These are phyloP conservation scores for Rhyacichthys aspro DNA, from an alignment of 2,797 vertebrate genomes.

Conservation along the genomic window DNA sequence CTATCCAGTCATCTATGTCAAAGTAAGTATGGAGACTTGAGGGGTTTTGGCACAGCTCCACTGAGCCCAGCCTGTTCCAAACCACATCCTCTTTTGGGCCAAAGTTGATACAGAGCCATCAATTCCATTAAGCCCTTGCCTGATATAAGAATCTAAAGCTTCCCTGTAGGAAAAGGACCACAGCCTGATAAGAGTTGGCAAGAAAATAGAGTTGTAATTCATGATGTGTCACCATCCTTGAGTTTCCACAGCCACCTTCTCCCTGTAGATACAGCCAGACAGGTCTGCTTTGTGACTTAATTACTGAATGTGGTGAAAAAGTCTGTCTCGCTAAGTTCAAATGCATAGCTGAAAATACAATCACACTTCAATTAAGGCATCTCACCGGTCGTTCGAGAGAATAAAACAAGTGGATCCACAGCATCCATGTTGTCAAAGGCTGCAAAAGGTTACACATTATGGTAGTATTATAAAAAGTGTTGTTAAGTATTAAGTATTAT, in stretches of 20 bases:
- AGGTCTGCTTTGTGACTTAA: slow-evolving; percentile 71
- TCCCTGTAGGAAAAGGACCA: slow-evolving; percentile 66
- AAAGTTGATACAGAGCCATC: slow-evolving; percentile 79
- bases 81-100: slow-evolving; percentile 41
- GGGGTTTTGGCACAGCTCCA: slow-evolving; percentile 49
- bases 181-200: slow-evolving; percentile 68
- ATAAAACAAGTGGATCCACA: too few species aligned
- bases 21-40: slow-evolving; percentile 27
- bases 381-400: too few species aligned
- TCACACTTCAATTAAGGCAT: slow-evolving; percentile 20
- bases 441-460: too few species aligned
- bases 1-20: slow-evolving; percentile 18
- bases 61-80: slow-evolving; percentile 36
- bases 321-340: slow-evolving; percentile 11
- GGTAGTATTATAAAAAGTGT: not conserved
- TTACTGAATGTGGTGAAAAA: slow-evolving; percentile 63
- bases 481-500: too few species aligned
- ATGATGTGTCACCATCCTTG: slow-evolving; percentile 66
- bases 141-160: slow-evolving; percentile 70
- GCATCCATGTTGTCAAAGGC: slow-evolving; percentile 32
- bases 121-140: slow-evolving; percentile 78
- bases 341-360: too few species aligned
- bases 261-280: slow-evolving; percentile 64
- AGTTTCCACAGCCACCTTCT: slow-evolving; percentile 58
- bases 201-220: slow-evolving; percentile 73